phyloP scores from a whole-genome alignment of 2,888 invertebrate genomes.

The Bedellia somnulentella region DNA sequence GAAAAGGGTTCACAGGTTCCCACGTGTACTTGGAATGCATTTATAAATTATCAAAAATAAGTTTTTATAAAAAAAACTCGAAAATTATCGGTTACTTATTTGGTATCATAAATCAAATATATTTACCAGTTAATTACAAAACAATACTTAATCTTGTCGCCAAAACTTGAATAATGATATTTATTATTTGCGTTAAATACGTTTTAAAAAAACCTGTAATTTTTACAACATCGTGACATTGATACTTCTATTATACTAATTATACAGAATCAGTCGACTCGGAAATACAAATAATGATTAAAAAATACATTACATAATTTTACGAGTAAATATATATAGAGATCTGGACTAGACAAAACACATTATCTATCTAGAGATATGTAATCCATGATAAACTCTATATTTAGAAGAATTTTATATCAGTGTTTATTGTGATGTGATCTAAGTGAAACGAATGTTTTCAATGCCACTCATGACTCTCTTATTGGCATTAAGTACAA shows the following conservation, averaged over 20 bases:
- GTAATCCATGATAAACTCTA: conserved; percentile 60
- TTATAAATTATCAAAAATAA: too few relatives aligned
- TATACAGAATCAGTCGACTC: conserved; percentile 42
- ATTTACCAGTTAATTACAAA: too few relatives aligned
- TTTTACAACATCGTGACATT: background rate
- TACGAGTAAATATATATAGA: conserved; percentile 52
- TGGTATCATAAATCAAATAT: too few relatives aligned
- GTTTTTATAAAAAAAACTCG: too few relatives aligned
- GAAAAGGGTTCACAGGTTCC: too few relatives aligned
- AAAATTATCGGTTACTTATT: too few relatives aligned
- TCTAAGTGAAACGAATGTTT: conserved; percentile 29
- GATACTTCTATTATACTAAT: conserved; percentile 7
- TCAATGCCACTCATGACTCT: conserved; percentile 33
- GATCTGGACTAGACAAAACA: conserved; percentile 60
- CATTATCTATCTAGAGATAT: conserved; percentile 61
- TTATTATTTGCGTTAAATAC: too few relatives aligned
- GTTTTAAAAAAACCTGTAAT: too few relatives aligned
- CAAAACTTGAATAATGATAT: too few relatives aligned
- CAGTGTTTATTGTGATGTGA: conserved; percentile 44
- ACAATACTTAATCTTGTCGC: too few relatives aligned
- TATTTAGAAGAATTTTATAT: conserved; percentile 49
- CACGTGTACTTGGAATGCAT: too few relatives aligned
- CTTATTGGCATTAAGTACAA: too few relatives aligned
- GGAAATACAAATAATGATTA: conserved; percentile 35
- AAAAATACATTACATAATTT: conserved; percentile 24